Evolutionary conservation across 2,888 invertebrate genomes (phyloP).

Genomic region (Pristionchus fissidentatus): DNA sequence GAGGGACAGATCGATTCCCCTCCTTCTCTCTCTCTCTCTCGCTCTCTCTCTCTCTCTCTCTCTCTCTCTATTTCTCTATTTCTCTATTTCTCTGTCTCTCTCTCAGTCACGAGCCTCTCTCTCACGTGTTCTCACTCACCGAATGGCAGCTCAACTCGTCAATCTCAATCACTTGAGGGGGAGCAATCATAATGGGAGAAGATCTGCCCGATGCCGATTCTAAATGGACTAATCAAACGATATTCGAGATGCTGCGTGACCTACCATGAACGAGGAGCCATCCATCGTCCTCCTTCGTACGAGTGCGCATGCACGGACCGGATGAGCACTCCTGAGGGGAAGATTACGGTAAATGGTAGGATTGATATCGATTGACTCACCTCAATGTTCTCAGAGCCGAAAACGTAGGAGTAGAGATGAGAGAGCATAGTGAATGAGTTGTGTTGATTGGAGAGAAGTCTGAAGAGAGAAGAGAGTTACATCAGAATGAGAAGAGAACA

Average conservation of each 20-base stretch:
- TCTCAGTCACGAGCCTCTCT: not conserved
- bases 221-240: not conserved
- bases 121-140: slow-evolving; percentile 18
- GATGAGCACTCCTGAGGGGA: not conserved
- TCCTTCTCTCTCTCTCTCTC: not conserved
- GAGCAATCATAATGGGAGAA: slow-evolving; percentile 27
- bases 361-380: not conserved
- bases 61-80: no score
- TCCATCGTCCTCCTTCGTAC: slow-evolving; percentile 45
- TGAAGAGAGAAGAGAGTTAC: not conserved
- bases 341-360: not conserved
- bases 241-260: not conserved
- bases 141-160: slow-evolving; percentile 21
- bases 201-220: slow-evolving; percentile 20
- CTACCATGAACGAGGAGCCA: slow-evolving; percentile 38
- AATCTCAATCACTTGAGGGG: slow-evolving; percentile 10
- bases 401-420: slow-evolving; percentile 35
- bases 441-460: not conserved
- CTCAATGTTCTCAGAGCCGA: not conserved
- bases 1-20: slow-evolving; percentile 9
- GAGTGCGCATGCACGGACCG: slow-evolving; percentile 2
- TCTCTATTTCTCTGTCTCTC: not conserved
- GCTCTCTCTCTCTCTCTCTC: not conserved
- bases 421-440: slow-evolving; percentile 27
- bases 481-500: slow-evolving; percentile 14